Conservation (phyloP, 2,888 invertebrate species). For the Baccha elongata region DNA sequence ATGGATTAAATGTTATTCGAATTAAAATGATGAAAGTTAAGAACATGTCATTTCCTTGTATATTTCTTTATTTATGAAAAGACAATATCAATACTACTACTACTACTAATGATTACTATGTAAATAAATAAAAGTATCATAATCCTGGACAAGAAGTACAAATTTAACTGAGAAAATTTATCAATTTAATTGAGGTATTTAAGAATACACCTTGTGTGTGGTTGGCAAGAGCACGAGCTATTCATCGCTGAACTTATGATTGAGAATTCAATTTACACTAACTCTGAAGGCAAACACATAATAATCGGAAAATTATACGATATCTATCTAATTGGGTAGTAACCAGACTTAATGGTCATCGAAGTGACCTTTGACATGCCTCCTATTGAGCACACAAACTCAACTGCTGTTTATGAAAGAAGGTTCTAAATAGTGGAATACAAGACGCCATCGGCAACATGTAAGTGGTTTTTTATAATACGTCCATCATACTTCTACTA, state of each 20-base stretch:
- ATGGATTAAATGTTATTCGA: too few relatives aligned
- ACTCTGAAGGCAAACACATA: conserved; percentile 17
- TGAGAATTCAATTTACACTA: conserved; percentile 38
- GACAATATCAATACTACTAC: too few relatives aligned
- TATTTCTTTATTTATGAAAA: too few relatives aligned
- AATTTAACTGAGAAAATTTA: conserved; percentile 39
- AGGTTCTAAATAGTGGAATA: conserved; percentile 35
- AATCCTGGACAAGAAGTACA: background rate
- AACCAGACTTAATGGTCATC: conserved; percentile 39
- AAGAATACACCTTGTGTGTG: conserved; percentile 20
- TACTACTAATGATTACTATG: conserved; percentile 35
- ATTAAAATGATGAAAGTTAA: too few relatives aligned
- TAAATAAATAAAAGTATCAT: conserved; percentile 40
- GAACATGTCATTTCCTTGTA: too few relatives aligned
- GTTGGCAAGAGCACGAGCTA: background rate
- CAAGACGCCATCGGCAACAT: conserved; percentile 47
- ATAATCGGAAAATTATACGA: conserved; percentile 42
- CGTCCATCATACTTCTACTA: conserved; percentile 22
- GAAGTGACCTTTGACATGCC: conserved; percentile 62
- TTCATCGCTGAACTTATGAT: background rate
- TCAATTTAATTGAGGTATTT: conserved; percentile 60
- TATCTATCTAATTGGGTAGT: conserved; percentile 41
- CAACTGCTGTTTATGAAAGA: background rate
- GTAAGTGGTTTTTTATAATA: conserved; percentile 15
- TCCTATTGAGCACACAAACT: conserved; percentile 48